Conservation (phyloP, 2,888 invertebrate species). For the Synergus itoensis region DNA sequence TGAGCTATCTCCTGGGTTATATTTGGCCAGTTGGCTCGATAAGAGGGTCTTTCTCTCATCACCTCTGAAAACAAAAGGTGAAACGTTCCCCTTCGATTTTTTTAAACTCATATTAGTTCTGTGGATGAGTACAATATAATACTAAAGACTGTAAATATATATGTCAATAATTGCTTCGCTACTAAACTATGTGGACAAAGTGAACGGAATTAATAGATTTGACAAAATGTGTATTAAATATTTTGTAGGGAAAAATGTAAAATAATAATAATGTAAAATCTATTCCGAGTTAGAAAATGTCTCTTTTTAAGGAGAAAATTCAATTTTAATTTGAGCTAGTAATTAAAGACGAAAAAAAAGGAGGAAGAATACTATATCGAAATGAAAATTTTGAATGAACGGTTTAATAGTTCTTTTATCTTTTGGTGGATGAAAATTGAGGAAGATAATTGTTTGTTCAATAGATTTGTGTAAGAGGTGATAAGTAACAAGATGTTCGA, state of each 20-base stretch:
- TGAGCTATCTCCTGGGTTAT: constrained; percentile 66
- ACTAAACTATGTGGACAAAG: constrained; percentile 5
- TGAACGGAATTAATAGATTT: not conserved
- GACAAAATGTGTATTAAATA: not conserved
- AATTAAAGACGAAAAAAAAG: not conserved
- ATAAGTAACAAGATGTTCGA: constrained; percentile 12
- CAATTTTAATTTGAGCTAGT: not conserved
- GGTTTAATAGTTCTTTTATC: not conserved
- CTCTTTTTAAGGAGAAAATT: not conserved
- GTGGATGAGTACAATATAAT: constrained; percentile 22
- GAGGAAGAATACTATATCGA: too few species aligned
- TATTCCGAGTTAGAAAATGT: not conserved
- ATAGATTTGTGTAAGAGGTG: not conserved
- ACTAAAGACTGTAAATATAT: constrained; percentile 19
- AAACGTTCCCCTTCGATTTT: constrained; percentile 3
- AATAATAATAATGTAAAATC: too few species aligned
- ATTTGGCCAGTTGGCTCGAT: constrained; percentile 72
- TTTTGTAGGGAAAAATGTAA: not conserved
- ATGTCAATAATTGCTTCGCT: constrained; percentile 26
- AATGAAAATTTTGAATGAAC: not conserved
- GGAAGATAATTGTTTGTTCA: not conserved
- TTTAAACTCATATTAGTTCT: constrained; percentile 17
- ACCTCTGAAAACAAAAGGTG: constrained; percentile 49
- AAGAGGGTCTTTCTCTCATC: constrained; percentile 36
- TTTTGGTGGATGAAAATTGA: not conserved